Evolutionary conservation across 1,140 invertebrate species (phyloP), one percentile per base, ranked within the genome.

Genomic region (Brachionus asplanchnoidis): DNA sequence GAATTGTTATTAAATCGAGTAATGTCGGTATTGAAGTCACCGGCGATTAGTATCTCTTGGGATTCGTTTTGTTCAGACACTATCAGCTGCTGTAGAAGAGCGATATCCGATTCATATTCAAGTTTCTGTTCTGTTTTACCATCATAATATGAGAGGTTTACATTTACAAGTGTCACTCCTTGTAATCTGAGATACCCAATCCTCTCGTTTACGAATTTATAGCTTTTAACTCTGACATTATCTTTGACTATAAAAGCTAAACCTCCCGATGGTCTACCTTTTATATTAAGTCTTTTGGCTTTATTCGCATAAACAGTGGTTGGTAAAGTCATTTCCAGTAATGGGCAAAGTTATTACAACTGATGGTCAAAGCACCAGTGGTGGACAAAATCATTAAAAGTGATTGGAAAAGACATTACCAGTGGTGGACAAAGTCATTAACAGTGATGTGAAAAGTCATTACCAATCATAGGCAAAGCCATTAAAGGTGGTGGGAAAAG

Each of bases 221-320:
- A 20, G 9, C 12, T n/a, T 65, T 20, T 65, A n/a, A 65, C 17
- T 20, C 17, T 65, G 2, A 26, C 17, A 20, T 65, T 65, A n/a
- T 65, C 17, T 65, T 65, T 65, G 56, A 65, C 56, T 65, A 65
- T 65, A 65, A 65, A n/a, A n/a, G n/a, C n/a, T n/a, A n/a, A n/a
- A n/a, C n/a, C n/a, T n/a, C n/a, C n/a, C n/a, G n/a, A n/a, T n/a
- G n/a, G n/a, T n/a, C n/a, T n/a, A n/a, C n/a, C n/a, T n/a, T n/a
- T n/a, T n/a, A n/a, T n/a, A n/a, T n/a, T n/a, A n/a, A n/a, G n/a
- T n/a, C n/a, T n/a, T n/a, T n/a, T n/a, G n/a, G n/a, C n/a, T n/a
- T n/a, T n/a, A n/a, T n/a, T n/a, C n/a, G n/a, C n/a, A n/a, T n/a
- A n/a, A n/a, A n/a, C n/a, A n/a, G n/a, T n/a, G n/a, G n/a, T n/a